Percentiles rank a stretch among this genome's conserved stretches.
Evolutionary conservation across 1,140 invertebrate genomes (phyloP).

Genomic region (Bombus impatiens): DNA sequence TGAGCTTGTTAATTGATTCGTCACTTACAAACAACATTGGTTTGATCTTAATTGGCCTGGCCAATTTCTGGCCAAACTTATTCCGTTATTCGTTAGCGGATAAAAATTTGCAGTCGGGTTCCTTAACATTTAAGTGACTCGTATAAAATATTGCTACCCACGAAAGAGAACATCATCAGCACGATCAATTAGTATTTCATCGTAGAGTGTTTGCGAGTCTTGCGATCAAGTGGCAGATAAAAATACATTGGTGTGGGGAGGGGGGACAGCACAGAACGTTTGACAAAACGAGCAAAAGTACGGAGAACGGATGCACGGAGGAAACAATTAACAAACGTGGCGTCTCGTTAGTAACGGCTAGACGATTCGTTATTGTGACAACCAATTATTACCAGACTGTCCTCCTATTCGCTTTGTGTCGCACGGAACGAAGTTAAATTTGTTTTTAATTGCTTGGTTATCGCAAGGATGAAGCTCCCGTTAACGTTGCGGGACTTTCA

Average conservation of each 20-base stretch:
- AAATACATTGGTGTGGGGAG: neutral
- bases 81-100: no score
- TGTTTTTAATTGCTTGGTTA: constrained; percentile 26
- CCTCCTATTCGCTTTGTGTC: neutral
- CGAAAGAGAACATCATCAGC: no score
- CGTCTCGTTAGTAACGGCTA: constrained; percentile 39
- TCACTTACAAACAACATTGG: no score
- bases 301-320: neutral
- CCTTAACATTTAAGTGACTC: no score
- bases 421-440: constrained; percentile 9
- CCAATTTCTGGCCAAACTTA: no score
- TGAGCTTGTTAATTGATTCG: no score
- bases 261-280: neutral
- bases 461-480: neutral
- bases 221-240: constrained; percentile 1
- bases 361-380: constrained; percentile 43
- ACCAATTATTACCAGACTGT: constrained; percentile 34
- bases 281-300: constrained; percentile 15
- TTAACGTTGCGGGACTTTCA: neutral
- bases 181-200: no score
- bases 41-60: no score
- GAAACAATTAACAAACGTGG: constrained; percentile 36
- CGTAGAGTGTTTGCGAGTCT: neutral
- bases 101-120: no score
- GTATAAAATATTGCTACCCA: no score